Conservation (phyloP, 2,113 vertebrate genomes). For the Lichenostomus cassidix region DNA sequence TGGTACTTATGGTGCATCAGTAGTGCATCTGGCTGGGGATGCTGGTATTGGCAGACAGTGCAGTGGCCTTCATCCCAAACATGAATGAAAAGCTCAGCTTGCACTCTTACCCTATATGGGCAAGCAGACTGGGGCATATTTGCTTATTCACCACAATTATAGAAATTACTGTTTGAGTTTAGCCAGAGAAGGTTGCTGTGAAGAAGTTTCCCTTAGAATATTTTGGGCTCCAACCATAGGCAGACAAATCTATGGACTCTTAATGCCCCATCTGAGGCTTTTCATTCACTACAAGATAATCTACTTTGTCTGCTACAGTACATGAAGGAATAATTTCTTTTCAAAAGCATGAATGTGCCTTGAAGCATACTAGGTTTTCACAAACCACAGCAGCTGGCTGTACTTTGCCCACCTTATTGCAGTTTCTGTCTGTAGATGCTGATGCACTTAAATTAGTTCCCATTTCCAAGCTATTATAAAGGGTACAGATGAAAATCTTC, state of each 20-base stretch:
- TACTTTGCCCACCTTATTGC: neutral
- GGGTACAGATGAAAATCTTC: neutral
- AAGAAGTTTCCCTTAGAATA: neutral
- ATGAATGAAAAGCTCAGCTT: neutral
- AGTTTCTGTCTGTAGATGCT: neutral
- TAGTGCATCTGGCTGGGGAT: neutral
- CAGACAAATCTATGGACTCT: neutral
- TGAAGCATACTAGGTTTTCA: neutral
- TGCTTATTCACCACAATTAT: neutral
- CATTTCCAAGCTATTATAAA: neutral
- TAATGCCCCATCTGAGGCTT: neutral
- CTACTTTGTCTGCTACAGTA: neutral
- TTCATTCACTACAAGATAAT: neutral
- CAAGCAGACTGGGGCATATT: neutral
- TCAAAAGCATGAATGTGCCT: neutral
- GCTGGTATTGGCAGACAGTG: neutral
- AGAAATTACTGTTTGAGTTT: neutral
- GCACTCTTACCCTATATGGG: neutral
- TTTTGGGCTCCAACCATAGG: neutral
- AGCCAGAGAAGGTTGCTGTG: neutral
- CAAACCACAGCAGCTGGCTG: neutral
- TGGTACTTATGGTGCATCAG: accelerated
- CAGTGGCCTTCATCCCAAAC: neutral
- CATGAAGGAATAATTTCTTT: neutral
- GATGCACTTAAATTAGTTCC: neutral